Evolutionary conservation across 1,140 invertebrate genomes (phyloP), one percentile per base, ranked within the genome.

Genomic region (Andrena cerasifolii): DNA sequence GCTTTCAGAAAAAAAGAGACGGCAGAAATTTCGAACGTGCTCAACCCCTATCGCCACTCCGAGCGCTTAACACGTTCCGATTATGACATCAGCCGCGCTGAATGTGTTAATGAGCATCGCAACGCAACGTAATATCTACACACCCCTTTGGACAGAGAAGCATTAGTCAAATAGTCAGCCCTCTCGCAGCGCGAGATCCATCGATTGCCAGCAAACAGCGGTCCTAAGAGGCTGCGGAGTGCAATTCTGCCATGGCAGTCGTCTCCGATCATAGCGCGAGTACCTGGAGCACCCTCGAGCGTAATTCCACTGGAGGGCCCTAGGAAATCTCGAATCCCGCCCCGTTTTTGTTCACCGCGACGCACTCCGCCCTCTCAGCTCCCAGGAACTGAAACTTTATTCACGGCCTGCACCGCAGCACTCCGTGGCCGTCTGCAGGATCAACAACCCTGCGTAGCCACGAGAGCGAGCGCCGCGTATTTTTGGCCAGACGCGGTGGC

Each of bases 401-500:
- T 36, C 71, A 21, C 2, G 31, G 33, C 14, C 33, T 21, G 16
- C n/a, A 28, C 3, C n/a, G 18, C 18, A 8, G 51, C 8, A 7
- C n/a, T 21, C 24, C n/a, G 21, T 40, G 26, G 36, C 71, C 31
- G 72, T 67, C 36, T n/a, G 36, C 5, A 63, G 58, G 78, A 77
- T 77, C 78, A 77, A 70, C 73, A 80, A 76, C 78, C 78, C 58
- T 31, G 56, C 31, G 33, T 36, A 54, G 12, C 21, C 28, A n/a
- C n/a, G n/a, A n/a, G n/a, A n/a, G 45, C 10, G 65, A 21, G 45
- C 49, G 8, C 10, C 12, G 24, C 28, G 26, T 79, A 80, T 80
- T 80, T 80, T 80, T 70, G 78, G 78, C 65, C 65, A 70, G 78
- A 70, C 73, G 40, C 16, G 49, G 7, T 53, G 62, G 58, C 70